Conservation (phyloP, 1,140 invertebrate genomes). For the Frieseomelitta varia region DNA sequence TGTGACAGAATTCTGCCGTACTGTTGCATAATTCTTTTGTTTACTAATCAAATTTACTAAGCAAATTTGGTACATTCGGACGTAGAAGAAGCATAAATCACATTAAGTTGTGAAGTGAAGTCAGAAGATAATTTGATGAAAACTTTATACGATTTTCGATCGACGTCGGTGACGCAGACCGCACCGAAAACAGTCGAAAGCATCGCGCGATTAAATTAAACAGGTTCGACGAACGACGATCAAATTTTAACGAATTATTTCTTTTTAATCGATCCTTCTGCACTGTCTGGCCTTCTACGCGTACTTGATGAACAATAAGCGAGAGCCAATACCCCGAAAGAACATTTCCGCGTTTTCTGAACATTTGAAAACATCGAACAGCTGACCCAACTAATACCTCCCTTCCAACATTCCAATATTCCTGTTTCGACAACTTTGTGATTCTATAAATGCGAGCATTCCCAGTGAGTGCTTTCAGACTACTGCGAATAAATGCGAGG, state of each 20-base stretch:
- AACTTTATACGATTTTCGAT: conserved; percentile 5
- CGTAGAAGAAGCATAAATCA: conserved; percentile 10
- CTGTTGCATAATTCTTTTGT: neutral
- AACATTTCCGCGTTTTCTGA: neutral
- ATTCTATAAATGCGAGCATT: conserved; percentile 19
- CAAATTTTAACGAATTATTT: conserved; percentile 22
- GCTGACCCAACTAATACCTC: neutral
- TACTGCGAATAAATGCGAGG: neutral
- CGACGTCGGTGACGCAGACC: neutral
- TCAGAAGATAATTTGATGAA: neutral
- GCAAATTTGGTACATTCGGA: neutral
- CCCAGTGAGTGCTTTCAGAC: neutral
- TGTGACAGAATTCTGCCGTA: neutral
- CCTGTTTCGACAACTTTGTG: neutral
- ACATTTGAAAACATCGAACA: neutral
- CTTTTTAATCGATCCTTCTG: neutral
- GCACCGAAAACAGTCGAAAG: conserved; percentile 1
- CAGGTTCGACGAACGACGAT: conserved; percentile 13
- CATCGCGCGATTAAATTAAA: conserved; percentile 15
- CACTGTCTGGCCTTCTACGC: neutral
- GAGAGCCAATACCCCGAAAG: neutral
- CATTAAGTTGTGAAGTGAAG: neutral
- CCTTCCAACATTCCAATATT: neutral
- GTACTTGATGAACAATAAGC: neutral
- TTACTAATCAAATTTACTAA: neutral